Percentiles rank a stretch among this genome's conserved stretches.
Conservation (phyloP, 2,797 vertebrate species). For the Lateolabrax maculatus region DNA sequence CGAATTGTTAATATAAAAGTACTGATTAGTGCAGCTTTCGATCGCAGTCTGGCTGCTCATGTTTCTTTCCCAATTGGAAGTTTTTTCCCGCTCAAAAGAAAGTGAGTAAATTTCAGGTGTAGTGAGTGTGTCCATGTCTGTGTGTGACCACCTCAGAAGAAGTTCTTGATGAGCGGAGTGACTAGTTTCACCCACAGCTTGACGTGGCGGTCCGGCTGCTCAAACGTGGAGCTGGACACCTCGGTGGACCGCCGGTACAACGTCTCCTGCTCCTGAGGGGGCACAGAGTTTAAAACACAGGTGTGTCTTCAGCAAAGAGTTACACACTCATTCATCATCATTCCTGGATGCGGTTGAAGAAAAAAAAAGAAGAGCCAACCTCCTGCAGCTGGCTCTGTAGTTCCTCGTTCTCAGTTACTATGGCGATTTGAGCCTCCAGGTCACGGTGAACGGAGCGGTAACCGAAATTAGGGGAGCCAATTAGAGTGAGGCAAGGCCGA, state of each 20-base stretch:
- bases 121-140: background rate
- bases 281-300: conserved; percentile 30
- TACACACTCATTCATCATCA: conserved; percentile 36
- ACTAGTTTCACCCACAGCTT: conserved; percentile 98
- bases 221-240: conserved; percentile 91
- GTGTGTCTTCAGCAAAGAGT: conserved; percentile 33
- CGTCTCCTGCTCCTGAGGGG: conserved; percentile 92
- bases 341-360: background rate
- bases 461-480: conserved; percentile 98
- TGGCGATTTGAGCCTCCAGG: conserved; percentile 96
- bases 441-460: conserved; percentile 98
- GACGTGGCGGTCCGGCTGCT: conserved; percentile 91
- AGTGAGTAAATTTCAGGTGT: no score
- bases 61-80: no score
- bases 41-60: no score
- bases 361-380: conserved; percentile 77
- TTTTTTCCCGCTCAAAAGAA: no score
- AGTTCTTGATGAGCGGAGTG: conserved; percentile 97
- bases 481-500: conserved; percentile 94
- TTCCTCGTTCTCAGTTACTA: conserved; percentile 92
- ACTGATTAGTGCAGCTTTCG: no score
- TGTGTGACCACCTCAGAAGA: conserved; percentile 88
- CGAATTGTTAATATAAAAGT: no score
- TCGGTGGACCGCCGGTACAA: conserved; percentile 89
- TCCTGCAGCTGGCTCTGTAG: conserved; percentile 94